These are phyloP conservation scores for Petaurus breviceps DNA, from an alignment of 2,113 vertebrate genomes.

Conservation along the genomic window DNA sequence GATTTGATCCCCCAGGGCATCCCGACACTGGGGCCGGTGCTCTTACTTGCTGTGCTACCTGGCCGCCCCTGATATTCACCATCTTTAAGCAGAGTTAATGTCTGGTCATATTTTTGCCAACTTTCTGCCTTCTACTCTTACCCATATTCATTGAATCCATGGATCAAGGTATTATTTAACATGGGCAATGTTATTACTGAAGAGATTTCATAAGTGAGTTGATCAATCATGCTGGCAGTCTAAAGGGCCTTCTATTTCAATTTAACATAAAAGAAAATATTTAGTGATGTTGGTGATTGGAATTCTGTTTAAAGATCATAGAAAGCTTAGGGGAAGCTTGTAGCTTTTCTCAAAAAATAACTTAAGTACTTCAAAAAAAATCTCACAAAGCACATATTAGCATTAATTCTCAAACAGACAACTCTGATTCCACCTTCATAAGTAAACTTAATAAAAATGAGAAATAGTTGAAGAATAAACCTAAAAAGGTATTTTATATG, in stretches of 20 bases:
- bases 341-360: constrained; percentile 27
- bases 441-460: background rate
- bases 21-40: too few species aligned
- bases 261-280: background rate
- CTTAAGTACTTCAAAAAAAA: background rate
- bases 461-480: background rate
- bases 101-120: background rate
- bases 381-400: background rate
- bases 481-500: background rate
- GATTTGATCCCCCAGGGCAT: too few species aligned
- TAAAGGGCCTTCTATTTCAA: background rate
- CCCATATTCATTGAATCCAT: constrained; percentile 1
- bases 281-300: background rate
- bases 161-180: background rate
- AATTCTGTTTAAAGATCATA: constrained; percentile 13
- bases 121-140: background rate
- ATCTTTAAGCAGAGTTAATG: background rate
- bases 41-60: too few species aligned
- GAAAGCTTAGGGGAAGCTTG: background rate
- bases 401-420: background rate
- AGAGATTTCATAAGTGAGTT: constrained; percentile 2
- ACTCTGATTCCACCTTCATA: background rate
- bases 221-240: constrained; percentile 13
- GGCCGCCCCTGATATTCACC: background rate
- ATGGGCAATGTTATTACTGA: constrained; percentile 2